A percentile compares a stretch with the other conserved stretches of the same genome.
Evolutionary conservation across 1,140 invertebrate genomes (phyloP).

Genomic region (Nylanderia fulva): DNA sequence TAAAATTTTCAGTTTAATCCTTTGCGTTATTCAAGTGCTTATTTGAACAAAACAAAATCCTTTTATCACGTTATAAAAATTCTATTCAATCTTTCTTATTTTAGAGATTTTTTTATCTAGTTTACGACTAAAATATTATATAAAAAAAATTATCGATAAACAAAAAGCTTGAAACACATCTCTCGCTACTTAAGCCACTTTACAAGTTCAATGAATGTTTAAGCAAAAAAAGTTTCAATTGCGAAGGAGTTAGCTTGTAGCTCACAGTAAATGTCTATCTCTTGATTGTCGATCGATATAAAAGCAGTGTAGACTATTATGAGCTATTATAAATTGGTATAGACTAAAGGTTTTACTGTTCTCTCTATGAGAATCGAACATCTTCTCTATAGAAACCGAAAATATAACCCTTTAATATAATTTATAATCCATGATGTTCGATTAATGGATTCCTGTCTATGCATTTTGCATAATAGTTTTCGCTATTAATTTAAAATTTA

Average conservation of each 20-base stretch:
- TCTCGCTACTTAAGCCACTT: not conserved
- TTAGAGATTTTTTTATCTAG: not conserved
- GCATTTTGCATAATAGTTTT: not conserved
- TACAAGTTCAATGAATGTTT: constrained; percentile 10
- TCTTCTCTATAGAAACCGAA: no score
- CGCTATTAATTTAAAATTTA: not conserved
- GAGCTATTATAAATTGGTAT: constrained; percentile 24
- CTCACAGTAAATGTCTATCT: not conserved
- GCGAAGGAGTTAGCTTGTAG: not conserved
- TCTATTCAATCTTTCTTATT: not conserved
- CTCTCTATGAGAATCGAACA: no score
- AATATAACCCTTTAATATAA: not conserved
- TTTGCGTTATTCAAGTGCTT: not conserved
- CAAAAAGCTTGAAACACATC: not conserved
- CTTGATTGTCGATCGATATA: constrained; percentile 15
- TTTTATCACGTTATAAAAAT: not conserved
- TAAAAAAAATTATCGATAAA: not conserved
- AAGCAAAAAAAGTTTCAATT: not conserved
- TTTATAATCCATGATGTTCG: not conserved
- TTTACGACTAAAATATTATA: not conserved
- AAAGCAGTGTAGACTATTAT: constrained; percentile 10
- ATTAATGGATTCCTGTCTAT: not conserved
- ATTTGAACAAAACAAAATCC: not conserved
- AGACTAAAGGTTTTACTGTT: not conserved
- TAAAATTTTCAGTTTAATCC: constrained; percentile 9